Conservation (phyloP, 2,797 vertebrate species). For the Falco berigora region DNA sequence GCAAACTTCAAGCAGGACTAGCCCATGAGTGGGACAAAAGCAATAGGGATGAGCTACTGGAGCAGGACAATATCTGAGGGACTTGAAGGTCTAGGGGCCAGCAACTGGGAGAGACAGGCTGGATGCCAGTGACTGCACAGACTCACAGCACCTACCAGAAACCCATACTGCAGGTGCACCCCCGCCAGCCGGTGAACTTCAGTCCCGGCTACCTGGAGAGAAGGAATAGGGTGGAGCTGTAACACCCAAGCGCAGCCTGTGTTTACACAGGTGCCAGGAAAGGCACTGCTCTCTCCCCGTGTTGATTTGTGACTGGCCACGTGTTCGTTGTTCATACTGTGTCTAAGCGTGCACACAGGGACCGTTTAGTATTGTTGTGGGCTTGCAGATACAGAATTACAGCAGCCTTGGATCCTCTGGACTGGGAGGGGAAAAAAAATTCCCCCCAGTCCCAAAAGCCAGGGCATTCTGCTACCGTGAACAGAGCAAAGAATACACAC, state of each 20-base stretch:
- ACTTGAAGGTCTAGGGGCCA: background rate
- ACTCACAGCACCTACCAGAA: background rate
- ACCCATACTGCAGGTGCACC: background rate
- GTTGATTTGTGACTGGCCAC: background rate
- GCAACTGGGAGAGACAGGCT: background rate
- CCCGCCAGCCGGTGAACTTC: background rate
- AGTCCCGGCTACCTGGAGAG: background rate
- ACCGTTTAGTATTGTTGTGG: background rate
- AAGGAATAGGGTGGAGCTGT: background rate
- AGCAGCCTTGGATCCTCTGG: background rate
- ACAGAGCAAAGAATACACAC: background rate
- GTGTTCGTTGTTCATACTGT: rapidly evolving
- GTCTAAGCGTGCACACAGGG: background rate
- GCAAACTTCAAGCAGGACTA: background rate
- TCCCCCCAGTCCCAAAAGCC: background rate
- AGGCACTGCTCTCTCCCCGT: background rate
- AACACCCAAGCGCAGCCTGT: rapidly evolving
- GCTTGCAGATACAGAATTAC: background rate
- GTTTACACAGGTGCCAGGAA: background rate
- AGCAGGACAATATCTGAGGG: background rate
- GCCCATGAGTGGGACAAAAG: background rate
- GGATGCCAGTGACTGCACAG: background rate
- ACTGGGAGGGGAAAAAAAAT: background rate
- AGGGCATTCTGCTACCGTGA: background rate
- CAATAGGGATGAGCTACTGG: background rate